phyloP scores from a whole-genome alignment of 2,113 vertebrate genomes.

The Elaphurus davidianus region DNA sequence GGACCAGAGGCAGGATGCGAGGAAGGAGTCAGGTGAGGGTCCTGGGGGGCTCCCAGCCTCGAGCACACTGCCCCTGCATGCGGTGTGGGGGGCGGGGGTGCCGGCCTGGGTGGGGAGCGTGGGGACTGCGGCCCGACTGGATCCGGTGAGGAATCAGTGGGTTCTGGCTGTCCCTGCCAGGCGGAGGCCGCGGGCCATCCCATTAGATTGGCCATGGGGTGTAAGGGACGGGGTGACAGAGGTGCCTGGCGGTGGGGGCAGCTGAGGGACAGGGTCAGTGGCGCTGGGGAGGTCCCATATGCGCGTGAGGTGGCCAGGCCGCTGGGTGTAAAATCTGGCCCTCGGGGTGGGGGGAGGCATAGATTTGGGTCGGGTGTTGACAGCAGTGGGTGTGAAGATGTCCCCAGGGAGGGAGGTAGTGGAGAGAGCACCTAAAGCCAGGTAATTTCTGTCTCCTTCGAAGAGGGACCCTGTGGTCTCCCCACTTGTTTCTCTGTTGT shows the following conservation, averaged over 20 bases:
- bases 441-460: neutral
- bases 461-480: neutral
- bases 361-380: neutral
- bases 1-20: neutral
- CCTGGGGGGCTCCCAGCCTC: neutral
- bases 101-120: neutral
- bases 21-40: neutral
- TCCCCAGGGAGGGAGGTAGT: neutral
- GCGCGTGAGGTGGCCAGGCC: accelerated
- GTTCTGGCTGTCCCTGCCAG: neutral
- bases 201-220: neutral
- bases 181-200: neutral
- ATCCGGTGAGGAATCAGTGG: accelerated
- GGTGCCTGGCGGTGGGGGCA: neutral
- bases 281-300: neutral
- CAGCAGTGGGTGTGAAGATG: neutral
- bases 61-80: too few relatives aligned
- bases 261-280: accelerated
- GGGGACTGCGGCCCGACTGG: neutral
- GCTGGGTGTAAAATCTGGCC: neutral
- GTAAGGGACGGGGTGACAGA: neutral
- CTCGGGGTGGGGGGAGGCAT: neutral
- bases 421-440: neutral
- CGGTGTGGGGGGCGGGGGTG: neutral
- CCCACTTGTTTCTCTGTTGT: too few relatives aligned